These are phyloP conservation scores for Rhagoletis pomonella DNA, from an alignment of 1,140 invertebrate species.

Conservation along the genomic window DNA sequence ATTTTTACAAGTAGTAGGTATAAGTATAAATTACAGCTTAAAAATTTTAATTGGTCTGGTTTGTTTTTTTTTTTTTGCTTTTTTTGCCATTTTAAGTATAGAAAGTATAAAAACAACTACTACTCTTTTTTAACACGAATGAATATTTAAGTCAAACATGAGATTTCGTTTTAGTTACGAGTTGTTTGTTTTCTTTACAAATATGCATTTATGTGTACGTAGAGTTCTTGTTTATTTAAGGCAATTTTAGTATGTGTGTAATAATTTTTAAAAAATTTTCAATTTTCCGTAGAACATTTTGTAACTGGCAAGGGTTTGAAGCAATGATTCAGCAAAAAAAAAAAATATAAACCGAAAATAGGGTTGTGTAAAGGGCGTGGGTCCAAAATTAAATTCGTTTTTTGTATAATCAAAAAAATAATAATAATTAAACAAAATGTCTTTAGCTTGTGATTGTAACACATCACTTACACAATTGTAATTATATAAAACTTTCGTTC, in stretches of 20 bases:
- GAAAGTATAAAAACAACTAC: constrained; percentile 43
- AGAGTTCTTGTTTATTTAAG: constrained; percentile 45
- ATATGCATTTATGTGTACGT: constrained; percentile 24
- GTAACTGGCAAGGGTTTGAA: not conserved
- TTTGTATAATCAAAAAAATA: too few species aligned
- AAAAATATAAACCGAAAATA: too few species aligned
- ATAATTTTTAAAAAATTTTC: not conserved
- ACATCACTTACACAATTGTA: too few species aligned
- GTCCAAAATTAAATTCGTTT: too few species aligned
- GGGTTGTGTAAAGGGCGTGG: too few species aligned
- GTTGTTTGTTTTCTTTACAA: not conserved
- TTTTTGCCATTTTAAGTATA: not conserved
- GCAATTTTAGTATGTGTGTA: constrained; percentile 38
- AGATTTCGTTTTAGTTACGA: not conserved
- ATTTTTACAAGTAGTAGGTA: not conserved
- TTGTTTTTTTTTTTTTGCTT: not conserved
- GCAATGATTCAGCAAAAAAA: not conserved
- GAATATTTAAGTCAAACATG: not conserved
- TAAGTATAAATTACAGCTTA: constrained; percentile 14
- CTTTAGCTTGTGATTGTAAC: too few species aligned
- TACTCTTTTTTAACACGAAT: constrained; percentile 14
- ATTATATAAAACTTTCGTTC: too few species aligned
- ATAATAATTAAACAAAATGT: too few species aligned
- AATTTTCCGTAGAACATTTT: not conserved
- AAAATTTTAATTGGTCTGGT: not conserved